Conservation (phyloP, 2,113 vertebrate species). For the Eolophus roseicapilla region DNA sequence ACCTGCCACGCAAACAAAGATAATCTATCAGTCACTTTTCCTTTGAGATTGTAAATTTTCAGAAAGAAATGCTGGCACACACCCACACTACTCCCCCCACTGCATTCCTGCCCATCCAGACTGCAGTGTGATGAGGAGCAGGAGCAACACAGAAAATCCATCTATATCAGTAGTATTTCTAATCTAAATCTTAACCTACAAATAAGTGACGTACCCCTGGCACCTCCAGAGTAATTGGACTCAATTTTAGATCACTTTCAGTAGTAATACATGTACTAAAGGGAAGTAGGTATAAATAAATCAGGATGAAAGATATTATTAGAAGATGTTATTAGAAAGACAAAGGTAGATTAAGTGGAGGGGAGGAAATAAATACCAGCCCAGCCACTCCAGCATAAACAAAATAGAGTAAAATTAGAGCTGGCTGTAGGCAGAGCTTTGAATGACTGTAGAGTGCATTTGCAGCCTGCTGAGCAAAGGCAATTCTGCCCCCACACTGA, state of each 20-base stretch:
- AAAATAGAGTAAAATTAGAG: constrained; percentile 34
- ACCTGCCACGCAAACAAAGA: constrained; percentile 23
- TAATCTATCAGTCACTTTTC: background rate
- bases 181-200: background rate
- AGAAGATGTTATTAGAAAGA: constrained; percentile 7
- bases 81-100: background rate
- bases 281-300: constrained; percentile 23
- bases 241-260: constrained; percentile 24
- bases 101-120: background rate
- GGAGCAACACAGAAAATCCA: constrained; percentile 27
- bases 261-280: background rate
- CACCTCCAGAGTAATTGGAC: background rate
- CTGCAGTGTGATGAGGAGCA: constrained; percentile 7
- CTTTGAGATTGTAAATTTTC: background rate
- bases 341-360: constrained; percentile 4
- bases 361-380: background rate
- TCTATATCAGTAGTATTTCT: constrained; percentile 37
- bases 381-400: constrained; percentile 44
- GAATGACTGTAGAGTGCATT: constrained; percentile 40
- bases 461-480: constrained; percentile 25
- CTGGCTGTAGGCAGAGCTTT: constrained; percentile 40
- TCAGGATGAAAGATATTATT: background rate
- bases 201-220: background rate
- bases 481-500: constrained; percentile 26
- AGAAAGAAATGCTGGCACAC: background rate